Conservation (phyloP, 2,888 invertebrate species). For the Drosophila stalkeri region DNA sequence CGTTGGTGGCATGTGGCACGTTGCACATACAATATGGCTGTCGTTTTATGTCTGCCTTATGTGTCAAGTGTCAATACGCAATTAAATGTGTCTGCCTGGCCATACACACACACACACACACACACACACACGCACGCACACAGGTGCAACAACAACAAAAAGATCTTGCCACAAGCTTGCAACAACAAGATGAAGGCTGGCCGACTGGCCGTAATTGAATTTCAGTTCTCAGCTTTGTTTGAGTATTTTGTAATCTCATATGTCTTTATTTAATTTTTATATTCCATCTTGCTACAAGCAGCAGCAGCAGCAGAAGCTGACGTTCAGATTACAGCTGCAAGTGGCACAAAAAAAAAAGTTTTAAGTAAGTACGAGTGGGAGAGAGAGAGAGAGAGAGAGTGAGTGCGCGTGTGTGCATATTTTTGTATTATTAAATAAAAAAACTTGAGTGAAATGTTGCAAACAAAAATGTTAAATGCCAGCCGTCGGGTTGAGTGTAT, state of each 20-base stretch:
- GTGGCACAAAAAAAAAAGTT: constrained; percentile 52
- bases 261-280: constrained; percentile 70
- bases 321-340: constrained; percentile 61
- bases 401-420: constrained; percentile 21
- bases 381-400: neutral
- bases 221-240: constrained; percentile 48
- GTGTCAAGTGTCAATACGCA: constrained; percentile 28
- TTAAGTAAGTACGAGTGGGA: neutral
- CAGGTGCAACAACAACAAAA: constrained; percentile 7
- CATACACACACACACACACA: constrained; percentile 19
- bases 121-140: constrained; percentile 20
- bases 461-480: constrained; percentile 54
- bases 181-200: constrained; percentile 21
- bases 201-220: constrained; percentile 45
- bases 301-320: constrained; percentile 14
- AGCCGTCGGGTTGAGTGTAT: constrained; percentile 11
- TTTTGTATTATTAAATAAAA: constrained; percentile 77
- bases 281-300: constrained; percentile 30
- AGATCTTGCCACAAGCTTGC: constrained; percentile 31
- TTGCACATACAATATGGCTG: neutral
- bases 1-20: constrained; percentile 15
- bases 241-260: constrained; percentile 62
- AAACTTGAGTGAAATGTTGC: constrained; percentile 74
- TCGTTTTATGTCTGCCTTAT: constrained; percentile 11
- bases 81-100: constrained; percentile 18